Conservation (phyloP, 2,113 vertebrate genomes). For the Rhadina sibilatrix region DNA sequence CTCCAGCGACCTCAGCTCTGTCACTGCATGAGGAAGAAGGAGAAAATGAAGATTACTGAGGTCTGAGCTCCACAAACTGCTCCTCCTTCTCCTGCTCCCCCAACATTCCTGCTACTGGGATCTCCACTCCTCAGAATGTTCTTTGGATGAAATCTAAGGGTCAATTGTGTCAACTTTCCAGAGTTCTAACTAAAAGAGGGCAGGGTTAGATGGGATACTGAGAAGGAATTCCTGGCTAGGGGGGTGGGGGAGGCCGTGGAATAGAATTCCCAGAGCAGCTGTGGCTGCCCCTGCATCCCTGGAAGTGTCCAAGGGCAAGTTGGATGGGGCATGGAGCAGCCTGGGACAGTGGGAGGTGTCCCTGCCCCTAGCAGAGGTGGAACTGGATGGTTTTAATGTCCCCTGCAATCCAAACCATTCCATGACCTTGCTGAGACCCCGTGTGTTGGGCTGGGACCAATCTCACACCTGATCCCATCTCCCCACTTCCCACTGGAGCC, state of each 20-base stretch:
- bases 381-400: accelerated
- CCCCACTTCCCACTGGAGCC: background rate
- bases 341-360: background rate
- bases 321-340: accelerated
- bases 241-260: background rate
- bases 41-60: background rate
- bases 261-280: background rate
- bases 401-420: background rate
- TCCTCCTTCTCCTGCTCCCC: background rate
- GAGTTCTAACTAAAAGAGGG: background rate
- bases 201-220: accelerated
- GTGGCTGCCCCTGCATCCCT: background rate
- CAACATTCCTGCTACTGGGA: accelerated
- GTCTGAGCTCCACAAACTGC: background rate
- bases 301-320: accelerated
- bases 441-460: background rate
- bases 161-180: background rate
- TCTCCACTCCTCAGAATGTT: background rate
- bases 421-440: accelerated
- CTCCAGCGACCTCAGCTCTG: background rate
- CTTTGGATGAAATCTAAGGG: background rate
- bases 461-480: background rate
- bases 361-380: background rate
- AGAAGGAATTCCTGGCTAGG: accelerated
- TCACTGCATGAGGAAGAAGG: background rate